Evolutionary conservation across 2,888 invertebrate species (phyloP), one percentile per base, ranked within the genome.

Genomic region (Hydrotaea diabolus): DNA sequence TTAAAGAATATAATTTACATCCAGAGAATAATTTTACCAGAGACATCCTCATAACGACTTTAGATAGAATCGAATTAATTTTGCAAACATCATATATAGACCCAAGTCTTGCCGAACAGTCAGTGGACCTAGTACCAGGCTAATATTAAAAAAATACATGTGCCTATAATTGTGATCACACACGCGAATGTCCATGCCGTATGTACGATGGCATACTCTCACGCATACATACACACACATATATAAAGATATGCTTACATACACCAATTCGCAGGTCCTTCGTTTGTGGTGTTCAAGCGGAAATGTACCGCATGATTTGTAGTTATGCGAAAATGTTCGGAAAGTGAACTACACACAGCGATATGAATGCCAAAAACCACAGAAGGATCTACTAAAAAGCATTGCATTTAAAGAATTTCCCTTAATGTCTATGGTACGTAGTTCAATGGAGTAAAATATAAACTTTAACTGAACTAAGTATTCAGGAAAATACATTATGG

Each of bases 291-390:
- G 13, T 39, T 53, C 75, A 81, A 76, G 31, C 49, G 72, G 31
- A 84, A 78, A 76, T 76, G 72, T 81, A 75, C 71, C 78, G 46
- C 74, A 81, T 75, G 77, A 77, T 74, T 80, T 21, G 64, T 66
- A 71, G 72, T 81, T 36, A 23, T 4, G 26, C 31, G 31, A 31
- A 31, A n/a, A 31, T 59, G 13, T 59, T 59, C 59, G 59, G 26
- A 23, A 59, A 59, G 59, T 59, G 15, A 59, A 23, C 59, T 9
- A 23, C 59, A 59, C 17, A 17, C 21, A 55, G 55, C 55, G 55
- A 21, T 21, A 55, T 55, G 0, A 3, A 55, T 8, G 21, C 13
- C 15, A 23, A 4, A 23, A 26, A 59, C 59, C 59, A 26, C 59
- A 26, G 15, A 1, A 23, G 15, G 9, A 26, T 7, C 21, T 7